phyloP scores from a whole-genome alignment of 2,113 vertebrate genomes.

The Tachuris rubrigastra region DNA sequence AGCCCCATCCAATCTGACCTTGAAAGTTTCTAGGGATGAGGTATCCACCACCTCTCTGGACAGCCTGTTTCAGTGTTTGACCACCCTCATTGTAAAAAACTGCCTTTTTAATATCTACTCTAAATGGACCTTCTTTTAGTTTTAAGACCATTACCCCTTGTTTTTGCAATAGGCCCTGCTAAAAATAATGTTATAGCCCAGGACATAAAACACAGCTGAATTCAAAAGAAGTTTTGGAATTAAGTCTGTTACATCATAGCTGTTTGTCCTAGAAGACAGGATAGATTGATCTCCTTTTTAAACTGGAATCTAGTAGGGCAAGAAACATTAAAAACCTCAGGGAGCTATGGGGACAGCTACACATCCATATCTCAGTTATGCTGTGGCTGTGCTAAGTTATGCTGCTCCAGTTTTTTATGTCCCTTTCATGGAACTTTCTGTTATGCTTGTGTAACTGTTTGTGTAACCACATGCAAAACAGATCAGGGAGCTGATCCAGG shows the following conservation, averaged over 20 bases:
- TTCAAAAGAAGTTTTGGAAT: background rate
- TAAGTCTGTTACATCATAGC: background rate
- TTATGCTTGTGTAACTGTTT: background rate
- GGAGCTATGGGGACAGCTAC: background rate
- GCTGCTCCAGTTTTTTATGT: background rate
- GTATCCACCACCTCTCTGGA: background rate
- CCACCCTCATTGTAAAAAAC: background rate
- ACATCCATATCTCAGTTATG: background rate
- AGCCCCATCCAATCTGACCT: background rate
- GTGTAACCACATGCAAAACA: background rate
- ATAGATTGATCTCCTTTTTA: background rate
- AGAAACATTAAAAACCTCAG: background rate
- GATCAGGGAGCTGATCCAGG: background rate
- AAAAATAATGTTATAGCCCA: background rate
- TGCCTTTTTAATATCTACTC: accelerated
- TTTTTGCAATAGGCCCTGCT: background rate
- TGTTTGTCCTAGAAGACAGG: background rate
- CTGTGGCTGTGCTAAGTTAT: background rate
- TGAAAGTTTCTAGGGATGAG: background rate
- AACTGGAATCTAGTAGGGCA: background rate
- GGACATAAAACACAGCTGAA: background rate
- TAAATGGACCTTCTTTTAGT: background rate
- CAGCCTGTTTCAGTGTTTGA: background rate
- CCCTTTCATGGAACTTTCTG: background rate
- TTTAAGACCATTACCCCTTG: background rate